Evolutionary conservation across 2,888 invertebrate genomes (phyloP), one percentile per base, ranked within the genome.

Genomic region (Nyleta sp.): DNA sequence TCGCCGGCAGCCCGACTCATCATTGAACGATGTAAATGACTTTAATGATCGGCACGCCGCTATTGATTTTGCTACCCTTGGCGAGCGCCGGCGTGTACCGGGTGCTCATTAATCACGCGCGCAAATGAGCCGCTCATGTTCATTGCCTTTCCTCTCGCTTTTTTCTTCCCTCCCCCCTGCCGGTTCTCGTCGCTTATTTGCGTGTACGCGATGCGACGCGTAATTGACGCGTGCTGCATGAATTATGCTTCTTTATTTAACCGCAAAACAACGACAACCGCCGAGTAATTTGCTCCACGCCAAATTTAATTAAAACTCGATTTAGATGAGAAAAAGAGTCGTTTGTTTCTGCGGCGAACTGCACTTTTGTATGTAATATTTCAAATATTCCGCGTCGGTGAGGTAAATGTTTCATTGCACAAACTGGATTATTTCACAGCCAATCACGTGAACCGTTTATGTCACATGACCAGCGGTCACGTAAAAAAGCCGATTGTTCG

Each of bases 61-160:
- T 83, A 84, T 85, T 83, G 84, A 85, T 85, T 83, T 82, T 78
- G 81, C 60, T 78, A 78, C 77, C 82, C 81, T 73, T 62, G 53
- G 70, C 70, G 48, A 62, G 55, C 64, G 70, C 70, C 44, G 59
- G 55, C 64, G 7, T 59, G 17, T 76, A 75, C 68, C 57, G 60
- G 75, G 80, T 75, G 78, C 53, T 62, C 78, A 57, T 50, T 70
- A 70, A 70, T 70, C 70, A 64, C 46, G 50, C 64, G 44, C 18
- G 62, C 74, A 74, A 67, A 74, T 74, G 20, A 68, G 59, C 24
- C 67, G n/a, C n/a, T n/a, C 38, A 6, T 50, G 38, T 50, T 65
- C 53, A 60, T 52, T 74, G 28, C 50, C 33, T 22, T 48, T 15
- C 11, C 31, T 55, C 38, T 17, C 4, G 18, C 17, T 18, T 50